Conservation (phyloP, 2,888 invertebrate species). For the Chymomyza procnemis region DNA sequence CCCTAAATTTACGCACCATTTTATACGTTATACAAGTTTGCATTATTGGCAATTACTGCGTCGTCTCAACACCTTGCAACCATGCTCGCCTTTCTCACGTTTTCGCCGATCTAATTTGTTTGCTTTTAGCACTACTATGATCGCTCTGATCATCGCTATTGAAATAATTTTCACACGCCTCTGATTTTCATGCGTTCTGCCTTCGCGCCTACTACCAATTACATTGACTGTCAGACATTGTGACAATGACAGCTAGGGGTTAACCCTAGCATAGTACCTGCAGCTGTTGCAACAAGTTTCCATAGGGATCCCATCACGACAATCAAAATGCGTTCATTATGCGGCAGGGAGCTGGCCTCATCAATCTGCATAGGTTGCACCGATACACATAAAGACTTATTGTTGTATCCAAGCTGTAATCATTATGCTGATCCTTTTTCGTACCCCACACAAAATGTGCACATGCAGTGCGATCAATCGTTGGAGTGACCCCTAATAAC, state of each 20-base stretch:
- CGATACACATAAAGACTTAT: neutral
- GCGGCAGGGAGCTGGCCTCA: neutral
- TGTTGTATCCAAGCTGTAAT: slow-evolving; percentile 27
- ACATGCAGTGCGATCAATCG: slow-evolving; percentile 55
- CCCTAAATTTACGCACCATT: neutral
- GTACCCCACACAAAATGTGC: slow-evolving; percentile 59
- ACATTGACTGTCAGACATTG: slow-evolving; percentile 41
- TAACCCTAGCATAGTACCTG: slow-evolving; percentile 27
- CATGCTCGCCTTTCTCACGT: slow-evolving; percentile 44
- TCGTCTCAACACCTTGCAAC: neutral
- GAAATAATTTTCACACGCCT: slow-evolving; percentile 56
- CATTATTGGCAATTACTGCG: slow-evolving; percentile 29
- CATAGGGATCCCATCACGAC: slow-evolving; percentile 11
- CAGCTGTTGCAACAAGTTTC: neutral
- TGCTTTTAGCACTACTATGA: slow-evolving; percentile 30
- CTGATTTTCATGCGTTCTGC: slow-evolving; percentile 34
- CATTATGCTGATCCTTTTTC: slow-evolving; percentile 44
- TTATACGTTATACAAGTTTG: neutral
- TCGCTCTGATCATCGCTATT: slow-evolving; percentile 17
- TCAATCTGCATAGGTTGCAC: slow-evolving; percentile 42
- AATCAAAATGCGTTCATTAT: slow-evolving; percentile 11
- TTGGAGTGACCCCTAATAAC: slow-evolving; percentile 62
- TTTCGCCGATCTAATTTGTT: slow-evolving; percentile 45
- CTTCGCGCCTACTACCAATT: slow-evolving; percentile 52
- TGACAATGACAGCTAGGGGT: slow-evolving; percentile 47